Base-by-base conservation (phyloP, 2,113 vertebrate species). In the Aegypius monachus region DNA sequence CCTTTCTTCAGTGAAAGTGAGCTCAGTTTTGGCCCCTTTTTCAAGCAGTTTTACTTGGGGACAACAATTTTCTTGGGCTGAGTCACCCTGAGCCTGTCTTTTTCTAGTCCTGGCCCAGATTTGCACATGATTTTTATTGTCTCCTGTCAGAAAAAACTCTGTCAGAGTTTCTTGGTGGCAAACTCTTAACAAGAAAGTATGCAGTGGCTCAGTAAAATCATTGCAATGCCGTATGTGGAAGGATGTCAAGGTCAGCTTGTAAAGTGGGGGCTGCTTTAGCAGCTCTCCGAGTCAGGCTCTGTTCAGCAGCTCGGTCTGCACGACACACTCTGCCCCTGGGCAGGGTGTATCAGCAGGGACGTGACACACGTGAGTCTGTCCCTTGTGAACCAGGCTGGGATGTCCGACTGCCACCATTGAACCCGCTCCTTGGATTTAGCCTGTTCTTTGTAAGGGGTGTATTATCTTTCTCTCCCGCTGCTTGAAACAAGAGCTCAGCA, bases 301-400 rank as follows among this genome's bases (percentile, higher is more conserved):
- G 43, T 13, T 61, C 59, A 65, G 81, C 70, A 86, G 75, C 77
- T 72, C 2, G 1, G 8, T 43, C 62, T 31, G 19, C 17, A 20
- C 0, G 1, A 72, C 6, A 38, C 4, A 1, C 47, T 25, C 45
- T 70, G 67, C 21, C 45, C 36, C 38, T 4, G 14, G 36, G 48
- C 58, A 34, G 45, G 31, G 36, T 6, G 13, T 22, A 17, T 7
- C 8, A 0, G 21, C 13, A 70, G 45, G 67, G 56, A 48, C 21
- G n/a, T 21, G 42, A 21, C 67, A 47, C 6, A 1, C 0, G 0
- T 26, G 29, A 70, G 20, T 10, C 40, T 8, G 15, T 56, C 38
- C 70, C 66, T 29, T 22, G 22, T n/a, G 58, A 80, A 7, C 14
- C 20, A 67, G 38, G 50, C 53, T 63, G 29, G 19, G 22, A 45